Base-by-base conservation (phyloP, 2,888 invertebrate genomes). In the Lymantria dispar region DNA sequence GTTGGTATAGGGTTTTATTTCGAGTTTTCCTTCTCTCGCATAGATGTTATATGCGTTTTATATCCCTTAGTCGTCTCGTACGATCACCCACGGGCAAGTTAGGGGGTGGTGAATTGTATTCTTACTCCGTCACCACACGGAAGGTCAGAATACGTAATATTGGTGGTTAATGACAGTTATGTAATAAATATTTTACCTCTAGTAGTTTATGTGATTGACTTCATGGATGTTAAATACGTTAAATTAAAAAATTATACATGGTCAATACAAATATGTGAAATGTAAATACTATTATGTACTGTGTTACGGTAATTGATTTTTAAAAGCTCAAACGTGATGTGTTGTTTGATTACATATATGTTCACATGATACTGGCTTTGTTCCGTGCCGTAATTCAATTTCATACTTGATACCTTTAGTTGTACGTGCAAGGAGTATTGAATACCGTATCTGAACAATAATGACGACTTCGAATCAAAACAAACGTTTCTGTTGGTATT, bases 381-480 rank as follows among this genome's bases (percentile, higher is more conserved):
- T 80, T 77, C 70, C 76, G 67, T 70, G 71, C 72, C 65, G 72
- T 80, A 80, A 80, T 78, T 75, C 72, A 73, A 82, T 82, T 83
- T 77, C 72, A 81, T 78, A 80, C 76, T 66, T 62, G 70, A 72
- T 77, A 72, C 74, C 72, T 76, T 80, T 70, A 78, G 67, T 71
- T 74, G 75, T 77, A 81, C 76, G 81, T 76, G 77, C 72, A 74
- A 73, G 74, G 75, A 82, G 82, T 82, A 68, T 68, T 65, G 76
- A 80, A 80, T 68, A 80, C 83, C 85, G 78, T 78, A 72, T 75
- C 80, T 69, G 75, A 80, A 74, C 74, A 77, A 75, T 83, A 83
- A 83, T 85, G 70, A 80, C 76, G 60, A 69, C 66, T 71, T 72
- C 62, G 71, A 66, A 66, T 72, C 70, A 69, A 73, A 64, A 71